A percentile compares a stretch with the other conserved stretches of the same genome.
Conservation (phyloP, 2,888 invertebrate species). For the Hydropsyche betteni region DNA sequence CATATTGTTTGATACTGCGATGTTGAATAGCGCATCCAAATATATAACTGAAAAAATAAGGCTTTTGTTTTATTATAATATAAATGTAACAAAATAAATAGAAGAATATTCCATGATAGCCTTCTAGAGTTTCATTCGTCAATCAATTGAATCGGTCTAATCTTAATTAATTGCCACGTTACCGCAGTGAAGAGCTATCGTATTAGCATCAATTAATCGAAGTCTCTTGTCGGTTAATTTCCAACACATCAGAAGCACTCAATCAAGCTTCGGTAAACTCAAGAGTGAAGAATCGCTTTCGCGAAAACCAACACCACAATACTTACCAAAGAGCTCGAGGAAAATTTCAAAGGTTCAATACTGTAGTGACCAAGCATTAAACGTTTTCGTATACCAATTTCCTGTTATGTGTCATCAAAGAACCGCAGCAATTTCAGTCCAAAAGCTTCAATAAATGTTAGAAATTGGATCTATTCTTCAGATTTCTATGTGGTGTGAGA, state of each 20-base stretch:
- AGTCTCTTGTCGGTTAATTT: not conserved
- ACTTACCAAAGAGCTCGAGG: not conserved
- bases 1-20: too few relatives aligned
- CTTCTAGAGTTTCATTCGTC: too few relatives aligned
- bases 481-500: too few relatives aligned
- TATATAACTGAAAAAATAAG: too few relatives aligned
- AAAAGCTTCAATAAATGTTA: not conserved
- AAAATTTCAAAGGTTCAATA: not conserved
- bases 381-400: conserved; percentile 15
- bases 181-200: not conserved
- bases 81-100: too few relatives aligned
- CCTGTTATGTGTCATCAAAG: conserved; percentile 10
- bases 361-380: conserved; percentile 14
- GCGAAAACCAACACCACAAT: not conserved
- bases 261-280: not conserved
- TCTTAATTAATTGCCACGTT: too few relatives aligned
- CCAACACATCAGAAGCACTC: conserved; percentile 13
- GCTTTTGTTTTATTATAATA: too few relatives aligned
- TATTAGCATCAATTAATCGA: conserved; percentile 4
- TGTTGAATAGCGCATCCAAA: too few relatives aligned
- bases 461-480: conserved; percentile 14
- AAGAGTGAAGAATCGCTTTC: not conserved
- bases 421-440: not conserved
- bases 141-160: too few relatives aligned
- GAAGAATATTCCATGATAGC: too few relatives aligned